Conservation (phyloP, 2,113 vertebrate genomes). For the Spea bombifrons region DNA sequence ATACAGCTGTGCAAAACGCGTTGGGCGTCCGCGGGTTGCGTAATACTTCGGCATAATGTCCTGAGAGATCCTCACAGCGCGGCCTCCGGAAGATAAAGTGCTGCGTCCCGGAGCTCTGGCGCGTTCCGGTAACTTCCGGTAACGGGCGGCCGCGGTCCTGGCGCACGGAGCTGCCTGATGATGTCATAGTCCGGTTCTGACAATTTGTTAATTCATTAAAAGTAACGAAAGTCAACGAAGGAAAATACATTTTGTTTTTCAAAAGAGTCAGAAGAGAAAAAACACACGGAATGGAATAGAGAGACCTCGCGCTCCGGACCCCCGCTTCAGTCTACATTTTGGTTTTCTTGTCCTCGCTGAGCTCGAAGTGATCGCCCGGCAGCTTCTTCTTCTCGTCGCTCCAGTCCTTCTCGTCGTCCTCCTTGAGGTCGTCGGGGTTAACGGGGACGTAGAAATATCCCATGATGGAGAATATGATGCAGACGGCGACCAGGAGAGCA, state of each 20-base stretch:
- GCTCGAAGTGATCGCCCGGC: constrained; percentile 51
- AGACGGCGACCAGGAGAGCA: constrained; percentile 79
- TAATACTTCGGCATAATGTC: neutral
- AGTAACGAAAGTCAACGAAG: too few species aligned
- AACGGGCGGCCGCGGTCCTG: neutral
- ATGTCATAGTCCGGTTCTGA: too few species aligned
- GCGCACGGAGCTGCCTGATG: neutral
- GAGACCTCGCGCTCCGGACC: neutral
- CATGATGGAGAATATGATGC: constrained; percentile 92
- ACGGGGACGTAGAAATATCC: constrained; percentile 84
- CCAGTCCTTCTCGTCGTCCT: constrained; percentile 48
- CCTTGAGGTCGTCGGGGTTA: constrained; percentile 67
- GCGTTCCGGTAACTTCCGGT: neutral
- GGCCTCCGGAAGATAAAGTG: neutral
- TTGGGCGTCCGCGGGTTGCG: neutral
- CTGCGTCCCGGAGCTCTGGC: neutral
- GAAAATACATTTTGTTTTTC: too few species aligned
- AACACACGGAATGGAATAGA: neutral
- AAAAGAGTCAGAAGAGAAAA: neutral
- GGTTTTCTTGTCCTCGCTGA: constrained; percentile 66
- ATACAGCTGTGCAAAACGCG: too few species aligned
- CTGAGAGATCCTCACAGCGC: neutral
- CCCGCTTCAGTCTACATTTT: constrained; percentile 58
- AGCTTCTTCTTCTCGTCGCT: constrained; percentile 39
- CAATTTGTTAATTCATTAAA: neutral